Conservation (phyloP, 2,113 vertebrate genomes). For the Heliornis fulica region DNA sequence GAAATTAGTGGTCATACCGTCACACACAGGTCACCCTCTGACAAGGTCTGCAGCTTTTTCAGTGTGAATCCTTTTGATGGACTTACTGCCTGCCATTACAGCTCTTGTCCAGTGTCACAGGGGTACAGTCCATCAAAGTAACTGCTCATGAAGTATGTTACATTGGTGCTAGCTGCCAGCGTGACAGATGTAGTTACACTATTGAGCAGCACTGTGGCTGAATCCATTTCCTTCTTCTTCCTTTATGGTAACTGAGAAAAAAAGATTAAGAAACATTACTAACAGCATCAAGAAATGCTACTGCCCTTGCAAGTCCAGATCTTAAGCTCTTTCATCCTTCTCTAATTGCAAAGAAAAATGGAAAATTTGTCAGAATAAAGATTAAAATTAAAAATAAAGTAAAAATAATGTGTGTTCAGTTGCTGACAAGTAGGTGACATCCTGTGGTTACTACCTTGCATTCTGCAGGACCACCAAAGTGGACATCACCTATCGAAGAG, state of each 20-base stretch:
- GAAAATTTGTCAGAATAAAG: neutral
- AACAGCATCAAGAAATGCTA: neutral
- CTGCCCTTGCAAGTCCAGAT: neutral
- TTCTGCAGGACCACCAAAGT: neutral
- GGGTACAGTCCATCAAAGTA: conserved; percentile 12
- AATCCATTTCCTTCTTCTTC: neutral
- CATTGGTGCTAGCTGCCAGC: neutral
- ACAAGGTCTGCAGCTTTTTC: neutral
- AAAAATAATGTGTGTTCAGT: neutral
- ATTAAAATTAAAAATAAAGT: neutral
- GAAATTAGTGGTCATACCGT: neutral
- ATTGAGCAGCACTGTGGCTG: neutral
- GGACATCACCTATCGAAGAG: neutral
- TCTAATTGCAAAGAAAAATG: neutral
- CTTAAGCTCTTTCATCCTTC: neutral
- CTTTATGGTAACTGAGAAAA: neutral
- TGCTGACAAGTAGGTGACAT: neutral
- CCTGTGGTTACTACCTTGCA: neutral
- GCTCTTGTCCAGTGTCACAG: neutral
- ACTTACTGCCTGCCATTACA: neutral
- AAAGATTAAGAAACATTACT: neutral
- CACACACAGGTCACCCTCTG: neutral
- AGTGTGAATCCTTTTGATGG: neutral
- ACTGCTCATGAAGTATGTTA: neutral
- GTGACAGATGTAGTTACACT: neutral